Base-by-base conservation (phyloP, 2,797 vertebrate genomes). In the Aldrovandia affinis region DNA sequence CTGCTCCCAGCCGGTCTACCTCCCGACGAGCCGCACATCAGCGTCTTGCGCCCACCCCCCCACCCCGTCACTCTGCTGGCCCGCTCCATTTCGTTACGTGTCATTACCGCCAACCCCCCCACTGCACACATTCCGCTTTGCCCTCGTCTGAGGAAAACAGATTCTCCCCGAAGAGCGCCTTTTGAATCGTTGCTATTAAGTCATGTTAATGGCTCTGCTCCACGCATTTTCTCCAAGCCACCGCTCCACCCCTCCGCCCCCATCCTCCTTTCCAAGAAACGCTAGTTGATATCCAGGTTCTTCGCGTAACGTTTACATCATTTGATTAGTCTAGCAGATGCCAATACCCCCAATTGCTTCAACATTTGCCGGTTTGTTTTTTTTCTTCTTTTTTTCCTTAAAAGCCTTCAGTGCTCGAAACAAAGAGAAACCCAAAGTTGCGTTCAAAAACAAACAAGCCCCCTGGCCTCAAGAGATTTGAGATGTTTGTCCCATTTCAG, bases 261-360 rank as follows among this genome's bases (percentile, higher is more conserved):
- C 4, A 14, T 77, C 39, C 42, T 77, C 39, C 42, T 77, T 77
- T 77, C 73, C 65, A 55, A 55, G 28, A 63, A 63, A 14, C 10
- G 79, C 63, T 84, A 78, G 79, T 73, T 78, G 44, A 84, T 81
- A 77, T 84, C 68, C 79, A 78, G 33, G 42, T 77, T n/a, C 70
- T 30, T 39, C 20, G 57, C 63, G 84, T 14, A 20, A 52, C 65
- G 44, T 81, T 85, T 70, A 86, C 83, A 73, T 82, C 52, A 80
- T 84, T 61, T 82, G 80, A 84, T 86, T 84, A 80, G 86, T 79
- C 52, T 83, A 86, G 70, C 80, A 84, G 85, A 78, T 47, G 63
- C 81, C 80, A 85, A 83, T 28, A 33, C 10, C 80, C 52, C 1
- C 25, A 28, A 82, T 82, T 36, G 79, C 77, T 84, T 82, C 44